Conservation (phyloP, 1,140 invertebrate genomes). For the Wiebesia pumilae region DNA sequence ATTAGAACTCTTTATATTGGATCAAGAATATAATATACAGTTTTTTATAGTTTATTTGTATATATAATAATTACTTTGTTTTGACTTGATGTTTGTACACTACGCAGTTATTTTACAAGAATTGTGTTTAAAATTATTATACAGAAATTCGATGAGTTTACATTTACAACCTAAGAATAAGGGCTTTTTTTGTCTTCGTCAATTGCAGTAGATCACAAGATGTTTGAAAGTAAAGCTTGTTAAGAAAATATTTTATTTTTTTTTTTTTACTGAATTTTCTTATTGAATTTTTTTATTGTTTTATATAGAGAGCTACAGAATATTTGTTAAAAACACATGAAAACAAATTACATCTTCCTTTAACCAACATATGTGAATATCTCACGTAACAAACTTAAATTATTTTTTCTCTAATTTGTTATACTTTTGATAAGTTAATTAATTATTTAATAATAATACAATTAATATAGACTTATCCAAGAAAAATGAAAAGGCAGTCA, state of each 20-base stretch:
- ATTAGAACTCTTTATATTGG: slow-evolving; percentile 49
- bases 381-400: not conserved
- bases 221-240: slow-evolving; percentile 24
- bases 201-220: slow-evolving; percentile 36
- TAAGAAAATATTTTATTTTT: slow-evolving; percentile 36
- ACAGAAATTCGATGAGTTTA: slow-evolving; percentile 46
- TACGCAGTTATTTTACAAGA: slow-evolving; percentile 47
- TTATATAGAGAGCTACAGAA: slow-evolving; percentile 37
- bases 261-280: slow-evolving; percentile 36
- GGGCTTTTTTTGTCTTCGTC: slow-evolving; percentile 34
- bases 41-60: slow-evolving; percentile 31
- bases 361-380: slow-evolving; percentile 19
- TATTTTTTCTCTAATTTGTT: not conserved
- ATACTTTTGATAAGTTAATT: not conserved
- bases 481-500: too few relatives aligned
- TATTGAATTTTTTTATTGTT: slow-evolving; percentile 11
- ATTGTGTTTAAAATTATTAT: slow-evolving; percentile 42
- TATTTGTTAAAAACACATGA: slow-evolving; percentile 16
- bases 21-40: slow-evolving; percentile 49
- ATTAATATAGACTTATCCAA: slow-evolving; percentile 7
- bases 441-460: slow-evolving; percentile 19
- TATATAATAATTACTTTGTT: slow-evolving; percentile 30
- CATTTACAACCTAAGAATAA: not conserved
- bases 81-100: slow-evolving; percentile 47
- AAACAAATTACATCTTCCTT: slow-evolving; percentile 17